phyloP scores from a whole-genome alignment of 2,797 vertebrate genomes.

The Emys orbicularis region DNA sequence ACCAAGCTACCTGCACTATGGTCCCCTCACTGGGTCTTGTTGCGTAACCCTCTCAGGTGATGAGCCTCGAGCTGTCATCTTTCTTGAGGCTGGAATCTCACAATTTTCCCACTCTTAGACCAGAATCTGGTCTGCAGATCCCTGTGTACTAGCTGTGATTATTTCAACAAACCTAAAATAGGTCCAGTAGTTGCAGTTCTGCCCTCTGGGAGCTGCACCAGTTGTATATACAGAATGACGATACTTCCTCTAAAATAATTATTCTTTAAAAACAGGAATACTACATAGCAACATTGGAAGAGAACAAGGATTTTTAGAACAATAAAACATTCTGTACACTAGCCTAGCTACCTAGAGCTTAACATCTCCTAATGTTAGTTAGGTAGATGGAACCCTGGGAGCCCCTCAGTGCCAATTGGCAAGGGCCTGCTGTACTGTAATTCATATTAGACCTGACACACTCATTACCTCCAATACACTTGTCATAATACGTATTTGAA shows the following conservation, averaged over 20 bases:
- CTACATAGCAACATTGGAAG: too few species aligned
- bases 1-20: conserved; percentile 5
- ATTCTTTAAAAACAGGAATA: too few species aligned
- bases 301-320: too few species aligned
- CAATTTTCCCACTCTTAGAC: background rate
- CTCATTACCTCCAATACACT: too few species aligned
- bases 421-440: too few species aligned
- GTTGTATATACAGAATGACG: background rate
- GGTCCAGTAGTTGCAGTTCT: background rate
- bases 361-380: too few species aligned
- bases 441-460: too few species aligned
- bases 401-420: too few species aligned
- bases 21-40: background rate
- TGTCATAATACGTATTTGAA: too few species aligned
- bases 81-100: background rate
- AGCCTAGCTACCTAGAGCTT: too few species aligned
- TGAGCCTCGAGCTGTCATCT: background rate
- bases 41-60: background rate
- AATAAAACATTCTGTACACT: too few species aligned
- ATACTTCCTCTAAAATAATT: background rate
- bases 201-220: background rate
- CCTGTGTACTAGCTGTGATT: background rate
- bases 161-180: background rate
- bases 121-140: background rate
- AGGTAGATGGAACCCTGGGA: too few species aligned